A percentile compares a stretch with the other conserved stretches of the same genome.
These are phyloP conservation scores for Catajapyx aquilonaris DNA, from an alignment of 1,140 invertebrate species.

Conservation along the genomic window DNA sequence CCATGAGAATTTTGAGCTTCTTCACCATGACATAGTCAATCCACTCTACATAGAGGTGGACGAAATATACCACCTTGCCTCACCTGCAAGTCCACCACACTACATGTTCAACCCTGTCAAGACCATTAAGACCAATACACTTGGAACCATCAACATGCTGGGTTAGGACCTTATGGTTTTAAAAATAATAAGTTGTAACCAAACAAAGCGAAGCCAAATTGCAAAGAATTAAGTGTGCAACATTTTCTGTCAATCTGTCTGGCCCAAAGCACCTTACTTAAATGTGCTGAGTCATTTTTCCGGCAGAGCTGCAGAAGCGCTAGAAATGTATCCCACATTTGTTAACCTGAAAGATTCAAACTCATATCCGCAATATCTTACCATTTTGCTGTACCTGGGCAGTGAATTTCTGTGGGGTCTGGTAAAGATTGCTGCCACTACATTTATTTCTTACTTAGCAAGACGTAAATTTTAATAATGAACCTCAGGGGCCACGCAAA, in stretches of 20 bases:
- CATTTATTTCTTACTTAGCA: too few species aligned
- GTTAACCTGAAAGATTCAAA: too few species aligned
- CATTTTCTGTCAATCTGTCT: not conserved
- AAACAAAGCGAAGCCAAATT: not conserved
- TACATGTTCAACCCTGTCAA: conserved; percentile 99
- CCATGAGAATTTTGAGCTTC: conserved; percentile 95
- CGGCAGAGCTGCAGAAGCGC: too few species aligned
- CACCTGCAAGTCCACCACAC: conserved; percentile 94
- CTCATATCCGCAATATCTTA: too few species aligned
- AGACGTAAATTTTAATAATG: too few species aligned
- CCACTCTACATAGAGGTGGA: conserved; percentile 96
- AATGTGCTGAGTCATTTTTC: too few species aligned
- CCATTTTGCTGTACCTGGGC: too few species aligned
- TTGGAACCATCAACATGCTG: conserved; percentile 98
- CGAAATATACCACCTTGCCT: conserved; percentile 97
- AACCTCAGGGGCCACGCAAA: too few species aligned
- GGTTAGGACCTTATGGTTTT: conserved; percentile 32
- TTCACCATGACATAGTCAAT: conserved; percentile 98
- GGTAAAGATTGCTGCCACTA: too few species aligned
- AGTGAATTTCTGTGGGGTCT: too few species aligned
- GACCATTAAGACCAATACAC: conserved; percentile 97
- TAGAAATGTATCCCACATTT: too few species aligned
- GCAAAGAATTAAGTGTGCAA: not conserved
- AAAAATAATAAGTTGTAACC: not conserved
- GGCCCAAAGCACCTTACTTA: not conserved